Evolutionary conservation across 2,797 vertebrate species (phyloP), one percentile per base, ranked within the genome.

Genomic region (Propithecus deckenii): DNA sequence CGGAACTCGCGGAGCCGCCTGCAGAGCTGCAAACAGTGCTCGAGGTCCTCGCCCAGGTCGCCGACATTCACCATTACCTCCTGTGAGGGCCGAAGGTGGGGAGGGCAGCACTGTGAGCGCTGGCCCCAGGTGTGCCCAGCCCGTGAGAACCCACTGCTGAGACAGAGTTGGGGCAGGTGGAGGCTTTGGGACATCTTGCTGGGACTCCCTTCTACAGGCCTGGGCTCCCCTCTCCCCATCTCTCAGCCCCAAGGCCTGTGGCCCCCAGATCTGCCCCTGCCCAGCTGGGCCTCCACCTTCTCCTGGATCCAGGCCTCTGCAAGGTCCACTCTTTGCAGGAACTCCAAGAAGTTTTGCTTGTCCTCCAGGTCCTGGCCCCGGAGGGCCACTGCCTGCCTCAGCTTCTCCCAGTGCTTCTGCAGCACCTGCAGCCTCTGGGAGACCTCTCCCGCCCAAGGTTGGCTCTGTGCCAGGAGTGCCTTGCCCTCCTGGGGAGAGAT

Each of bases 291-390:
- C 75, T 95, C 95, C 93, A 99, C 99, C 99, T 99, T 99, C 80
- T 99, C 99, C 96, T 99, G 98, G 97, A 99, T 99, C 99, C 99
- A 99, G 96, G 99, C 98, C 98, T 99, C 99, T 94, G 99, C 99
- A 57, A 99, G 98, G 43, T 99, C 99, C 22, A 99, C 99, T 94
- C 99, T 99, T 97, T 99, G 99, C 59, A 99, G 98, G 97, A 99
- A 99, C 98, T 99, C 99, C 86, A 99, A 98, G 96, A 99, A 99
- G 97, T 99, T 99, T 59, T 98, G 95, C 89, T 98, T 99, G 55
- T 99, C 99, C 92, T 99, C 99, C 93, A 99, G 98, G 98, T 99
- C 98, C 98, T 98, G 99, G 57, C 99, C 99, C 43, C 98, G 97
- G 32, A 96, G 94, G n/a, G 98, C 98, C 94, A 99, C 97, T 0